phyloP scores from a whole-genome alignment of 2,888 invertebrate genomes.

The Oligia fasciuncula region DNA sequence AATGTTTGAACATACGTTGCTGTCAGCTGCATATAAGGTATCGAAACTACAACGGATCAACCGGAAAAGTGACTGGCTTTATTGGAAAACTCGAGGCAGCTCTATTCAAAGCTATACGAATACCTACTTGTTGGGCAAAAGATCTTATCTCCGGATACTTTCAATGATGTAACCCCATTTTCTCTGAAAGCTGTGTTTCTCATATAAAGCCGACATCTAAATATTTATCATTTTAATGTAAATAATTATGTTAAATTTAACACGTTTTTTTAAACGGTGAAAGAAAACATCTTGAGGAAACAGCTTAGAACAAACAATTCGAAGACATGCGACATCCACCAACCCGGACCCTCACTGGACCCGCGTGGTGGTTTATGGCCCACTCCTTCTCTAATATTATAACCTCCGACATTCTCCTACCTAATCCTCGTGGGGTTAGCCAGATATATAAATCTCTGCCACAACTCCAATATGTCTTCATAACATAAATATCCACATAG shows the following conservation, averaged over 20 bases:
- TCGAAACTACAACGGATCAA: constrained; percentile 42
- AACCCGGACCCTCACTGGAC: neutral
- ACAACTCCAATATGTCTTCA: constrained; percentile 19
- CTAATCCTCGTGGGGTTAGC: neutral
- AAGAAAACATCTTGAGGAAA: neutral
- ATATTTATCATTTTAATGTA: neutral
- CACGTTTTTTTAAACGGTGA: too few relatives aligned
- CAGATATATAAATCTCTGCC: constrained; percentile 10
- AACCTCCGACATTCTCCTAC: neutral
- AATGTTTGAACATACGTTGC: constrained; percentile 18
- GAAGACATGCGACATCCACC: neutral
- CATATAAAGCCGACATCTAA: neutral
- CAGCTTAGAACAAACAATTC: neutral
- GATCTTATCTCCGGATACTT: constrained; percentile 53
- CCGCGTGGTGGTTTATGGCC: neutral
- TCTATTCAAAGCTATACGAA: constrained; percentile 52
- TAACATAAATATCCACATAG: constrained; percentile 20
- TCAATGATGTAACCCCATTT: constrained; percentile 43
- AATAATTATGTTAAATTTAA: too few relatives aligned
- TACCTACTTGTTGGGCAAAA: constrained; percentile 51
- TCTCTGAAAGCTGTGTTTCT: constrained; percentile 12
- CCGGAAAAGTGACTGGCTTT: constrained; percentile 56
- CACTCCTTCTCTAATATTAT: constrained; percentile 5
- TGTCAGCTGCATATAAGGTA: constrained; percentile 29
- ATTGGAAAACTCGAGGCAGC: constrained; percentile 61